phyloP scores from a whole-genome alignment of 1,140 invertebrate genomes.

The Leptinotarsa texana region DNA sequence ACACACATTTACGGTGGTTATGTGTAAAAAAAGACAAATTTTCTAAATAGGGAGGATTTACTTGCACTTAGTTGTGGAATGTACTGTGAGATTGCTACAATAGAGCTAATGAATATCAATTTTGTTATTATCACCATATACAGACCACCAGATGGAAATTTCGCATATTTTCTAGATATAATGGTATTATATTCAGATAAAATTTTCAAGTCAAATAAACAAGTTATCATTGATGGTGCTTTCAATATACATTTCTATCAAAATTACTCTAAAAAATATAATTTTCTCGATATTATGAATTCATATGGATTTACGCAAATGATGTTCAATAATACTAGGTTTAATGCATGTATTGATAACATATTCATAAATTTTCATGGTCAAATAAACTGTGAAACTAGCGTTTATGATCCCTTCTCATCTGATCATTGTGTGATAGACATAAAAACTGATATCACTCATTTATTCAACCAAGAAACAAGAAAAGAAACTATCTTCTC shows the following conservation, averaged over 20 bases:
- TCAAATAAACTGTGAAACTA: conserved; percentile 3
- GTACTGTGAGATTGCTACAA: not conserved
- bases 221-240: too few species aligned
- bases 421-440: not conserved
- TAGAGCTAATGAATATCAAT: not conserved
- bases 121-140: too few species aligned
- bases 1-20: not conserved
- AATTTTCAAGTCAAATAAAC: too few species aligned
- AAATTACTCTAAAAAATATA: not conserved
- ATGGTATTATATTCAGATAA: too few species aligned
- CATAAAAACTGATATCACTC: too few species aligned
- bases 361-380: conserved; percentile 13
- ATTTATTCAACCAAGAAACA: not conserved
- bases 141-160: too few species aligned
- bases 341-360: conserved; percentile 1
- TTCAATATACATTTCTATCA: too few species aligned
- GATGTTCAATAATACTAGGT: not conserved
- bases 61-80: not conserved
- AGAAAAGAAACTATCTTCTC: not conserved
- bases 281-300: not conserved
- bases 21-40: not conserved
- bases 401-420: not conserved
- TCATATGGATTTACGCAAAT: conserved; percentile 12
- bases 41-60: too few species aligned
- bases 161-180: too few species aligned